Evolutionary conservation across 2,797 vertebrate genomes (phyloP), one percentile per base, ranked within the genome.

Genomic region (Gila robusta): DNA sequence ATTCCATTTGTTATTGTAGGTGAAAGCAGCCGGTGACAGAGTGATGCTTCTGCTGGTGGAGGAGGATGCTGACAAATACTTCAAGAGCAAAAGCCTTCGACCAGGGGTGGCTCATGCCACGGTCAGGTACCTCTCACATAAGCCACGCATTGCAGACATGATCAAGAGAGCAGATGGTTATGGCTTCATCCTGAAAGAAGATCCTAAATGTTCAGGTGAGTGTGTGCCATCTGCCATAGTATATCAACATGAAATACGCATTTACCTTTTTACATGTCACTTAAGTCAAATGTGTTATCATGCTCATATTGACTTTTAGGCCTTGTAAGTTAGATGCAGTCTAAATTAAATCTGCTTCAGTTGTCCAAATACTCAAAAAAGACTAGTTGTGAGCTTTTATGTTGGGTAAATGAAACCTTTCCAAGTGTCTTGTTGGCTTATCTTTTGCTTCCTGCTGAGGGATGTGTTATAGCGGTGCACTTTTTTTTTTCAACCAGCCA

Each of bases 31-130:
- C 0, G 97, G 95, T 41, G 91, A 89, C 87, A 92, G 37, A 1
- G 0, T 98, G 62, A 90, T 96, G 94, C 93, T 99, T 87, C 94
- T 99, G 78, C 90, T 99, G 88, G 93, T 91, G 32, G 96, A 98
- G 39, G 93, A 96, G 85, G 96, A 97, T 82, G 95, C 96, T 0
- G 93, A 96, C 79, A 90, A 14, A 71, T 89, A 94, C 91, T 97
- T 95, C 85, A 87, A 83, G 74, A 96, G 90, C 86, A 94, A 94
- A 88, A 89, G 82, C 17, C 89, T 92, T 35, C 92, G 88, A 28
- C 81, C 97, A 44, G 94, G 87, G 85, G 92, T 93, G 9, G 94
- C 94, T 49, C 91, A 90, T 0, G 97, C 97, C 76, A 97, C 88
- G 8, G 78, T 96, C 28, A 94, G 91, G 64, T 73, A 95, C 81